phyloP scores from a whole-genome alignment of 2,888 invertebrate genomes.

The Platycheirus rosarum region DNA sequence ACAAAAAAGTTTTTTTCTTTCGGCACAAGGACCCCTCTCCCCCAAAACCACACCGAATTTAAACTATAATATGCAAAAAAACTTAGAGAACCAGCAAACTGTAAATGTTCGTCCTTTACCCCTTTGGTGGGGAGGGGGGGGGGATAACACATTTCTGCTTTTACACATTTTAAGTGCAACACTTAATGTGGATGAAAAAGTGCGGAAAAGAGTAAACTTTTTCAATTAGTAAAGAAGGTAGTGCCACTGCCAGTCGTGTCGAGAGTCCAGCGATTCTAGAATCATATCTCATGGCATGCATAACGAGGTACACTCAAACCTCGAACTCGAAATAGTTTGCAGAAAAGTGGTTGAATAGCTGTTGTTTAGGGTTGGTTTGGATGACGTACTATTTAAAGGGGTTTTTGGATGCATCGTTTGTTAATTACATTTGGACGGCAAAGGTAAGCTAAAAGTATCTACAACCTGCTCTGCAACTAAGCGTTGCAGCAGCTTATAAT shows the following conservation, averaged over 20 bases:
- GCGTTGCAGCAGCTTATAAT: too few relatives aligned
- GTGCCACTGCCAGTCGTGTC: conserved; percentile 3
- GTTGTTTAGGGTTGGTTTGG: too few relatives aligned
- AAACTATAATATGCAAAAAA: conserved; percentile 16
- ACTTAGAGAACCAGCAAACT: conserved; percentile 3
- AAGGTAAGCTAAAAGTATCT: too few relatives aligned
- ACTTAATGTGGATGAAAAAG: conserved; percentile 33
- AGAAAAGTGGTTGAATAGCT: too few relatives aligned
- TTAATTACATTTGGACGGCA: too few relatives aligned
- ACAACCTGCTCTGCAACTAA: too few relatives aligned
- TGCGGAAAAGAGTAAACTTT: conserved; percentile 43
- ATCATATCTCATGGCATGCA: conserved; percentile 21
- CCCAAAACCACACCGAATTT: too few relatives aligned
- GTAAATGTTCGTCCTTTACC: conserved; percentile 8
- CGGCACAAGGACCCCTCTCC: neutral
- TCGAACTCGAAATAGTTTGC: too few relatives aligned
- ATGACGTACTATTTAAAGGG: too few relatives aligned
- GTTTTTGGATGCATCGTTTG: too few relatives aligned
- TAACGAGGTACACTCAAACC: too few relatives aligned
- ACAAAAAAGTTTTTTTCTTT: conserved; percentile 5
- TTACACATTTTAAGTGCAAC: conserved; percentile 30
- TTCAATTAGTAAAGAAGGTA: conserved; percentile 40
- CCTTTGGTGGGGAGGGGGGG: neutral
- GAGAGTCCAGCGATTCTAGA: neutral
- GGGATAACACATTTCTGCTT: conserved; percentile 9